Evolutionary conservation across 2,888 invertebrate genomes (phyloP).

Genomic region (Leptothorax acervorum): DNA sequence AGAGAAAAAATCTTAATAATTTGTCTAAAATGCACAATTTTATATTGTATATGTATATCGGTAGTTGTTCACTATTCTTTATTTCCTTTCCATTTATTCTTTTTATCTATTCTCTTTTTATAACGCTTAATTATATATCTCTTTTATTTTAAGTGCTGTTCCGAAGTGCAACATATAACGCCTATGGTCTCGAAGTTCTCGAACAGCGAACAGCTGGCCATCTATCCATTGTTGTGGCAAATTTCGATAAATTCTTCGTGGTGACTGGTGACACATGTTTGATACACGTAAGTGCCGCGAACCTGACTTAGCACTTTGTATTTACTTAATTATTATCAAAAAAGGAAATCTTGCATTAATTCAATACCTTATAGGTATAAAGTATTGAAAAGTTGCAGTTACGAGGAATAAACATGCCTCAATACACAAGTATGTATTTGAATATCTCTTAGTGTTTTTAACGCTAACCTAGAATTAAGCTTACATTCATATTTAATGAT

Average conservation of each 20-base stretch:
- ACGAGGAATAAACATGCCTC: conserved; percentile 77
- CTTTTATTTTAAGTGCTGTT: background rate
- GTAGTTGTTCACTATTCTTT: background rate
- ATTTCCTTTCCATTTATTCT: background rate
- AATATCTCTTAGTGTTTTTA: conserved; percentile 9
- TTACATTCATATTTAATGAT: background rate
- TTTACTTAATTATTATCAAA: conserved; percentile 57
- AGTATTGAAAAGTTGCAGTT: conserved; percentile 38
- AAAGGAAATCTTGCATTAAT: conserved; percentile 50
- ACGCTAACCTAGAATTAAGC: conserved; percentile 66
- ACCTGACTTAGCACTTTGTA: conserved; percentile 69
- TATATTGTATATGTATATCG: background rate
- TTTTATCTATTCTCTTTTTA: background rate
- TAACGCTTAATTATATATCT: background rate
- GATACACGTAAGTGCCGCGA: conserved; percentile 38
- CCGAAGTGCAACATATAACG: background rate
- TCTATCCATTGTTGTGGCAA: conserved; percentile 28
- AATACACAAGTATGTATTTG: conserved; percentile 77
- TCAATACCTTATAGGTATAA: conserved; percentile 29
- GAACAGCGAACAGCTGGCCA: conserved; percentile 41
- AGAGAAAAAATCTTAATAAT: background rate
- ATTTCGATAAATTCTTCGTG: conserved; percentile 28
- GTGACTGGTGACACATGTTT: conserved; percentile 17
- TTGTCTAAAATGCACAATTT: background rate
- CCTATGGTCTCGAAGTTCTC: too few relatives aligned